Base-by-base conservation (phyloP, 2,113 vertebrate species). In the Zosterops pallidus region DNA sequence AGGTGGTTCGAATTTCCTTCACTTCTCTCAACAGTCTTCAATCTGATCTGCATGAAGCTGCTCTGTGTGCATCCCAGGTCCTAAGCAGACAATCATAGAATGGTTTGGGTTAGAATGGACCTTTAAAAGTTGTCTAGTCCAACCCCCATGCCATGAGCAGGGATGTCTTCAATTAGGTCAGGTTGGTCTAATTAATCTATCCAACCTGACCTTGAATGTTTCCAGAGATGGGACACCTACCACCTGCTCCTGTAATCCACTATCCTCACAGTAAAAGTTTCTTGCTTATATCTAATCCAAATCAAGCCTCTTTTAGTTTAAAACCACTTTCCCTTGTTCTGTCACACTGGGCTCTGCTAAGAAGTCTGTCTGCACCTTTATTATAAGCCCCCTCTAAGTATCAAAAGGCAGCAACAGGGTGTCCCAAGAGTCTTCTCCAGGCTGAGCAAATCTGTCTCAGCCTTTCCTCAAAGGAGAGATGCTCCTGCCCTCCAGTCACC, bases 31-130 rank as follows among this genome's bases (percentile, higher is more conserved):
- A 9, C 8, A 59, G 17, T 11, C 41, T 50, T 37, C 53, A 63
- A 31, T 23, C 33, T 44, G 47, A 50, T 9, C 12, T 41, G 14
- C 9, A 2, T 3, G 18, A 53, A 67, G 44, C 28, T 55, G 12
- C 46, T 1, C 2, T 3, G 33, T 44, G 31, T 4, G 8, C 46
- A 65, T 9, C n/a, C 46, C n/a, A 23, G 0, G 9, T 17, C 53
- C 39, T 7, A 9, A 28, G 41, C 16, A 47, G 24, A 35, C 25
- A 76, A 47, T 19, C 29, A 15, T 1, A 14, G 39, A 68, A 35
- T 47, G 14, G 20, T 68, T 68, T 53, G 47, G 21, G 24, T 53
- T 75, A 59, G 47, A 75, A 67, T 44, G 4, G n/a, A n/a, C 16
- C 16, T n/a, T 39, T 68, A 60, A 53, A 75, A 9, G 24, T 82